These are phyloP conservation scores for Mormyrops boulengeri DNA, from an alignment of 2,797 vertebrate species.

Conservation along the genomic window DNA sequence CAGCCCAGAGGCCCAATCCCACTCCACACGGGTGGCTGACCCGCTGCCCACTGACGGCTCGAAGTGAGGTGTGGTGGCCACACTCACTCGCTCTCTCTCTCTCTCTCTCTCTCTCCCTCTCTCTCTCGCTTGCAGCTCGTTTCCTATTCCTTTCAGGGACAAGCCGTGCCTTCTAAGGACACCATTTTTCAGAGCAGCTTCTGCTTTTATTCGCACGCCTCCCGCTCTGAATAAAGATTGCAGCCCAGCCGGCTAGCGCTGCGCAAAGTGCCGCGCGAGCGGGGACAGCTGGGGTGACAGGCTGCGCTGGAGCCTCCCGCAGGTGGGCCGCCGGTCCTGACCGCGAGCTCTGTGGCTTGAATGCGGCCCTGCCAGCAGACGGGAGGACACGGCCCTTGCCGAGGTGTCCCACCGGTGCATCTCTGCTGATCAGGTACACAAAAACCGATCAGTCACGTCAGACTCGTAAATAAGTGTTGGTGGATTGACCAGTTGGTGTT, in stretches of 20 bases:
- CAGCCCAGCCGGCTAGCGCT: conserved; percentile 29
- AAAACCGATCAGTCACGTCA: background rate
- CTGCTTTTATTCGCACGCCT: conserved; percentile 32
- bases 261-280: conserved; percentile 43
- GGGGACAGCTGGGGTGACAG: conserved; percentile 39
- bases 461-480: background rate
- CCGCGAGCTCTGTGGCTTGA: conserved; percentile 22
- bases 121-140: background rate
- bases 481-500: background rate
- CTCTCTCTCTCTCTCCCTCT: background rate
- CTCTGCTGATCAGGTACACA: background rate
- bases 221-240: conserved; percentile 20
- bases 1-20: background rate
- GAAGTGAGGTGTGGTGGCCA: background rate
- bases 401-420: background rate
- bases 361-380: background rate
- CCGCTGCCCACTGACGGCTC: background rate
- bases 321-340: conserved; percentile 17
- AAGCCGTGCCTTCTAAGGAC: background rate
- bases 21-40: background rate
- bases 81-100: background rate
- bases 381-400: background rate
- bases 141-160: background rate
- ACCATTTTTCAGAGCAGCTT: conserved; percentile 17
- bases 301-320: conserved; percentile 22